Evolutionary conservation across 2,888 invertebrate species (phyloP), one percentile per base, ranked within the genome.

Genomic region (Drosophila ezoana): DNA sequence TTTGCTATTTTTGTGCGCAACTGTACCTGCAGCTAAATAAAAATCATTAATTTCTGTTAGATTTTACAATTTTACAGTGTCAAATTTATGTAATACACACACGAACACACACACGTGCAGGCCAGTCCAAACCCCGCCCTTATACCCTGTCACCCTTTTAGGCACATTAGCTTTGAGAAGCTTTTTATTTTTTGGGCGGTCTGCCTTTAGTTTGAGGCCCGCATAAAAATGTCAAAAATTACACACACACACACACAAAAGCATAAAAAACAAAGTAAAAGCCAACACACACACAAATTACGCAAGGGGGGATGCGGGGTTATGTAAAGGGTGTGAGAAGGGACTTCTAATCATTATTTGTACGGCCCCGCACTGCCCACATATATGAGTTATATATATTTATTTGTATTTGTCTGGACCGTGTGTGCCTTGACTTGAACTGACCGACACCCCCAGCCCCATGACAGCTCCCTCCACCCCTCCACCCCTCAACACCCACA

Each of bases 151-250:
- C 60, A 59, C 61, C 66, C 43, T 76, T 72, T 72, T 63, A 51
- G 79, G 79, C 68, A 75, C 79, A 76, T 79, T 79, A 76, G 64
- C 76, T 79, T 74, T 76, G 75, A 79, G 69, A 56, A 60, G 79
- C 74, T 79, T 79, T 75, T 75, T 78, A 59, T 48, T 62, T 45
- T 66, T 48, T 47, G 54, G 60, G 44, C 18, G 28, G 35, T 18
- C 35, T 58, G 61, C 59, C 49, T 68, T 68, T 76, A 60, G 75
- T 85, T 83, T 89, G 76, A 74, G 77, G 77, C 85, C 85, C 85
- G 85, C 85, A 86, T 86, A 86, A 86, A 85, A 86, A 89, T 89
- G 89, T 89, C 85, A 86, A 86, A 86, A 86, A 89, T 87, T 82
- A 89, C 79, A 84, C 72, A 76, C 73, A 79, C 68, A 48, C 48